Evolutionary conservation across 1,140 invertebrate species (phyloP), one percentile per base, ranked within the genome.

Genomic region (Orchesella cincta): DNA sequence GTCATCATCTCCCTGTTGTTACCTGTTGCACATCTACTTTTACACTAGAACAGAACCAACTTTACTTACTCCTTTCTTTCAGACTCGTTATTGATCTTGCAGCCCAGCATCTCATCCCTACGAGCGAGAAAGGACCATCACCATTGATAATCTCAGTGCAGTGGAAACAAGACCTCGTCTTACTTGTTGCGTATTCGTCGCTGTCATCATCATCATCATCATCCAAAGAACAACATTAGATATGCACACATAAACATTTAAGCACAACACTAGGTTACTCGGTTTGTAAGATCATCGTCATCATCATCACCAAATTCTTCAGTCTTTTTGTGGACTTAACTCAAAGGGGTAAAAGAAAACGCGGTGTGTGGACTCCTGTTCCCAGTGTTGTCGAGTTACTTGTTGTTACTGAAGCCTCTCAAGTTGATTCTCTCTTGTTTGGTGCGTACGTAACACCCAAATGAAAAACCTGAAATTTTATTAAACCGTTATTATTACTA

Each of bases 221-320:
- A 33, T 67, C 31, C 62, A 29, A 33, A 67, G n/a, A 67, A 57
- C 52, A 67, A 67, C 62, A 67, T 67, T 67, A 67, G 62, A 67
- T 67, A 67, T 67, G 62, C 62, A 67, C 62, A 67, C 62, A 67
- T 29, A 67, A 67, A 67, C 62, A 67, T 67, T 67, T 31, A 67
- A 67, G 62, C 14, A 67, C 62, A 67, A 29, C 62, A 67, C 28
- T 67, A 67, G 62, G 62, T 67, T 67, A 67, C 62, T 67, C 62
- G 62, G 62, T 67, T 67, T 67, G 62, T 67, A 67, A 67, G 62
- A 67, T 33, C 31, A 67, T n/a, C 62, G 31, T 67, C 62, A 67
- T 67, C 31, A 31, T 67, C 62, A 29, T 67, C 62, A 33, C 23
- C 52, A 26, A 3, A 8, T 5, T 23, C 52, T 14, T 14, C 62